phyloP scores from a whole-genome alignment of 37 sponge, comb jelly and placozoan species.

The Amphimedon queenslandica region DNA sequence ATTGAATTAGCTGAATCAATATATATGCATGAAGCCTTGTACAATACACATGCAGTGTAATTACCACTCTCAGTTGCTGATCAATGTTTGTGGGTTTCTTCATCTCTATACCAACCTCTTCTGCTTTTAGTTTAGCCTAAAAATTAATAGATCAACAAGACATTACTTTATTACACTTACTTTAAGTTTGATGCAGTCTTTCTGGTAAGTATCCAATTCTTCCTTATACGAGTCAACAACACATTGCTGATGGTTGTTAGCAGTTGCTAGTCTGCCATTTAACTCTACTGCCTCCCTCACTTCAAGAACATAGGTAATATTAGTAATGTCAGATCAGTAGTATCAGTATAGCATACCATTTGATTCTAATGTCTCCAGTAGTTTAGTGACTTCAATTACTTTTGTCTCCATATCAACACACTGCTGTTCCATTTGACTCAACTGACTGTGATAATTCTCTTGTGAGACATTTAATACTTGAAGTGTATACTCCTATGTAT shows the following conservation, averaged over 20 bases:
- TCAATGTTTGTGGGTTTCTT: constrained; percentile 10
- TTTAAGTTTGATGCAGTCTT: not conserved
- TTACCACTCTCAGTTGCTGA: constrained; percentile 64
- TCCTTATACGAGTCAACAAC: constrained; percentile 9
- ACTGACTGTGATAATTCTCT: constrained; percentile 29
- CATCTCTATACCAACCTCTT: not conserved
- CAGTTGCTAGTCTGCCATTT: constrained; percentile 43
- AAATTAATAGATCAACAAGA: too few species aligned
- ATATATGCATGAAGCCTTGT: too few species aligned
- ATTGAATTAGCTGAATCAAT: too few species aligned
- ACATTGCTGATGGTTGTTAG: constrained; percentile 60
- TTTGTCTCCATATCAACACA: constrained; percentile 21
- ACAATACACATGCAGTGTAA: too few species aligned
- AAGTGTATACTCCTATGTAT: constrained; percentile 37
- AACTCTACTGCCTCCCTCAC: too few species aligned
- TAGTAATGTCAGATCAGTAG: not conserved
- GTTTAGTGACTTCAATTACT: constrained; percentile 24
- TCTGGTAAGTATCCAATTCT: constrained; percentile 25
- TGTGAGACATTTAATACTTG: constrained; percentile 41
- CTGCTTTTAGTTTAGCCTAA: too few species aligned
- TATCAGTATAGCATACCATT: constrained; percentile 46
- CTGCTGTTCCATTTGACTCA: constrained; percentile 51
- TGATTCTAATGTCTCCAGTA: constrained; percentile 39
- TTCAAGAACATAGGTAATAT: too few species aligned
- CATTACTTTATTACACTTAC: too few species aligned